Evolutionary conservation across 2,797 vertebrate species (phyloP), one percentile per base, ranked within the genome.

Genomic region (Sciaenops ocellatus): DNA sequence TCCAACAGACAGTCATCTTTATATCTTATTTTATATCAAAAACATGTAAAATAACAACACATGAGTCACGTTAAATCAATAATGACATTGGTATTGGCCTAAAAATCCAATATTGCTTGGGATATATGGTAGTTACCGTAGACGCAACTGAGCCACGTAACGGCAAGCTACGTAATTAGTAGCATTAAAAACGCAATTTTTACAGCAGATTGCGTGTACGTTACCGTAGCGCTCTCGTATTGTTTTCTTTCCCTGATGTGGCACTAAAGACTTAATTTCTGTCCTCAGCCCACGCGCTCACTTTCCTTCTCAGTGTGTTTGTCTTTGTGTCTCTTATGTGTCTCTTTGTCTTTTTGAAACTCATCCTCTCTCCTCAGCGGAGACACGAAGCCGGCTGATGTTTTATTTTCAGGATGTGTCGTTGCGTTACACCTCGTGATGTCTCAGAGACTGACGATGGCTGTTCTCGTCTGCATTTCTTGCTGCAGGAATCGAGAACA

Each of bases 401-500:
- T 20, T 16, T 64, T n/a, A n/a, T 44, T 78, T 79, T 65, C 73
- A 61, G 68, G 67, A 63, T 41, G 55, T 72, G 42, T 66, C 54
- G 41, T 50, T 4, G 42, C 65, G 59, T 52, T 59, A 67, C 69
- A 60, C 51, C 42, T 61, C 22, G 2, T 18, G 28, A 42, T 34
- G 38, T 65, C 65, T 67, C 55, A 6, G 69, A 30, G 47, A 65
- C 41, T 68, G 59, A 54, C 16, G 8, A 15, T 61, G 55, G 66
- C 55, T 54, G 48, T 5, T 65, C 16, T 56, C 56, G 20, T 50
- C 41, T 48, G 20, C 67, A 3, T 79, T 75, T 69, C 83, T 86
- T 22, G 3, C 83, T 17, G 41, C 93, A 99, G 98, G 98, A 91
- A 97, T 97, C 76, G 98, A 99, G 93, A 98, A 96, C 95, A 95